Conservation (phyloP, 2,113 vertebrate genomes). For the Platysternon megacephalum region DNA sequence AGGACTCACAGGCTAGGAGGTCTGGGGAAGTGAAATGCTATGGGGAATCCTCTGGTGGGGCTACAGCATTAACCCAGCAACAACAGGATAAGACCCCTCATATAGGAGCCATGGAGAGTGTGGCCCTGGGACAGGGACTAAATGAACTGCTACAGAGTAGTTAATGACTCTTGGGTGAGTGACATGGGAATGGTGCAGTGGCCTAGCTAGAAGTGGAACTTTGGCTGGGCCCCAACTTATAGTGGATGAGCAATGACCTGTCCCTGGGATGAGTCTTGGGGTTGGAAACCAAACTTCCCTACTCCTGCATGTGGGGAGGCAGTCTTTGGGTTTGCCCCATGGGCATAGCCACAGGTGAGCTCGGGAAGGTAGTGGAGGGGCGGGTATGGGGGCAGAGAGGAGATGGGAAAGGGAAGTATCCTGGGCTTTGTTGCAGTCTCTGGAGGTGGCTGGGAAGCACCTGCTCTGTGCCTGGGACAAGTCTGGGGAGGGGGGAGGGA, state of each 20-base stretch:
- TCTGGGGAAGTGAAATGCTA: not conserved
- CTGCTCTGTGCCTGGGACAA: not conserved
- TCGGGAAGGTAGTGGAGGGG: not conserved
- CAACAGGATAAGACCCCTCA: not conserved
- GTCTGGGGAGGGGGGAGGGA: not conserved
- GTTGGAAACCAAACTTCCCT: not conserved
- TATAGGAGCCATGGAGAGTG: not conserved
- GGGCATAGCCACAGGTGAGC: not conserved
- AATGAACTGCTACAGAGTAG: not conserved
- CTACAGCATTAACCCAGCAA: too few relatives aligned
- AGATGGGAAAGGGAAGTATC: not conserved
- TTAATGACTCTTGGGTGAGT: not conserved
- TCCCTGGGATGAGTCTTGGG: not conserved
- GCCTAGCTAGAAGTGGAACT: not conserved
- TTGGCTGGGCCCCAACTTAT: not conserved
- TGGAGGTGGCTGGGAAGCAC: not conserved
- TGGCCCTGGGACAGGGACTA: not conserved
- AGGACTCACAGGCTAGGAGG: not conserved
- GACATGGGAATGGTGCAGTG: not conserved
- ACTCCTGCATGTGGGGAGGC: not conserved
- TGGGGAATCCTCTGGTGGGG: not conserved
- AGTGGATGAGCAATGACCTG: not conserved
- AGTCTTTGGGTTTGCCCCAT: not conserved
- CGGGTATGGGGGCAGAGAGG: not conserved
- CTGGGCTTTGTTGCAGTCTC: not conserved